These are phyloP conservation scores for Mustela lutreola DNA, from an alignment of 2,113 vertebrate genomes.

Conservation along the genomic window DNA sequence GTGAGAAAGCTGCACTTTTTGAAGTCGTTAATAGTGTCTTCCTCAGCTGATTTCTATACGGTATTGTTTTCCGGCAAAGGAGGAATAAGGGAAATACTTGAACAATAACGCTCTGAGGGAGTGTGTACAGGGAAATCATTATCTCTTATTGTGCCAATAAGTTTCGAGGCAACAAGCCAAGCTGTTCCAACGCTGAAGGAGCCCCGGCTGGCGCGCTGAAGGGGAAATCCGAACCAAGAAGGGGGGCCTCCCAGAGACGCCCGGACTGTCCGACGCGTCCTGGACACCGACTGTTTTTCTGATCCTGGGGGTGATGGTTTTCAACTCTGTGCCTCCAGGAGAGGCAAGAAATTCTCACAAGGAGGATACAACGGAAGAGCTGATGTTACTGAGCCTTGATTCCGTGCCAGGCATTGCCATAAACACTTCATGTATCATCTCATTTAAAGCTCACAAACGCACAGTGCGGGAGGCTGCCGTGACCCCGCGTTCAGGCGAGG, in stretches of 20 bases:
- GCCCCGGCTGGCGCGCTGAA: not conserved
- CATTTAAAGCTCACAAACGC: not conserved
- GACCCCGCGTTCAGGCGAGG: not conserved
- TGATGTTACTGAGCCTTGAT: not conserved
- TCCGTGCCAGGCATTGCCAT: not conserved
- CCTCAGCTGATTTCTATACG: conserved; percentile 75
- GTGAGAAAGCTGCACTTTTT: conserved; percentile 58
- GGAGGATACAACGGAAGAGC: not conserved
- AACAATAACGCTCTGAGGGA: conserved; percentile 75
- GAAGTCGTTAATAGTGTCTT: conserved; percentile 72
- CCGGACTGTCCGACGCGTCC: not conserved
- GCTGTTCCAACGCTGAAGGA: not conserved
- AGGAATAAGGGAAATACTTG: conserved; percentile 85
- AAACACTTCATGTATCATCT: not conserved
- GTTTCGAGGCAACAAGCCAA: conserved; percentile 79
- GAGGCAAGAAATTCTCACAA: not conserved
- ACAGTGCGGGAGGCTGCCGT: not conserved
- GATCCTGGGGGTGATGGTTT: not conserved
- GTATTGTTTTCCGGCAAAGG: conserved; percentile 82
- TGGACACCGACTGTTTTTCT: not conserved
- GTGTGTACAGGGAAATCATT: conserved; percentile 77
- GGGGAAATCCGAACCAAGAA: not conserved
- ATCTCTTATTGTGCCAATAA: conserved; percentile 80
- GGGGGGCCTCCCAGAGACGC: not conserved
- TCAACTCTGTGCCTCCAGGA: not conserved